Evolutionary conservation across 2,797 vertebrate genomes (phyloP).

Genomic region (Pachyuromys duprasi): DNA sequence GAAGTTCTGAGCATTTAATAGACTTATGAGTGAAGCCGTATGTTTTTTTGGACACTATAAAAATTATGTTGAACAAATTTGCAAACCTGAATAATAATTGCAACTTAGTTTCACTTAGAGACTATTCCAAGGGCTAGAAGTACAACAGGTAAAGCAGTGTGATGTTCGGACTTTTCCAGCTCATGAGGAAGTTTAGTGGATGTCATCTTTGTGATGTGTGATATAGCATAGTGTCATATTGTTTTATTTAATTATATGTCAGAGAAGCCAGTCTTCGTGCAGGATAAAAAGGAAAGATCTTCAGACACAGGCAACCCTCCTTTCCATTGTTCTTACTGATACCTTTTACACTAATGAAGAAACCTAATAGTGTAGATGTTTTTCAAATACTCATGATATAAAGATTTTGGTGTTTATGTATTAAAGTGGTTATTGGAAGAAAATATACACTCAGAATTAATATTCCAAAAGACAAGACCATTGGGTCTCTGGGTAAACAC

Average conservation of each 20-base stretch:
- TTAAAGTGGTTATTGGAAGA: not conserved
- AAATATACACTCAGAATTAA: constrained; percentile 15
- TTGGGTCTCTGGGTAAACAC: not conserved
- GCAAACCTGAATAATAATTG: constrained; percentile 66
- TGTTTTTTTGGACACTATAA: constrained; percentile 75
- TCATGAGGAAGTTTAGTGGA: constrained; percentile 27
- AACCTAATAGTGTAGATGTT: not conserved
- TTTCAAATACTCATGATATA: not conserved
- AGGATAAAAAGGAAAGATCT: constrained; percentile 53
- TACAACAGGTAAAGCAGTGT: constrained; percentile 60
- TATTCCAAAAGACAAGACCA: constrained; percentile 12
- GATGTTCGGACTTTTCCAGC: not conserved
- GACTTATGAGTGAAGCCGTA: constrained; percentile 71
- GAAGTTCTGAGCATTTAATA: constrained; percentile 82
- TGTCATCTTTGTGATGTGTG: not conserved
- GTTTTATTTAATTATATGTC: not conserved
- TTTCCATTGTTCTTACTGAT: not conserved
- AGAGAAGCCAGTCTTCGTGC: not conserved
- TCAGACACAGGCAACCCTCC: not conserved
- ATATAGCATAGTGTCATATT: not conserved
- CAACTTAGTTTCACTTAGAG: constrained; percentile 75
- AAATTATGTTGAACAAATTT: constrained; percentile 71
- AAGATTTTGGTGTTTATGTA: not conserved
- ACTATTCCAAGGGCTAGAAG: not conserved
- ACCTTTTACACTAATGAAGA: constrained; percentile 7